Conservation (phyloP, 2,888 invertebrate species). For the Oconnorella tubifera region DNA sequence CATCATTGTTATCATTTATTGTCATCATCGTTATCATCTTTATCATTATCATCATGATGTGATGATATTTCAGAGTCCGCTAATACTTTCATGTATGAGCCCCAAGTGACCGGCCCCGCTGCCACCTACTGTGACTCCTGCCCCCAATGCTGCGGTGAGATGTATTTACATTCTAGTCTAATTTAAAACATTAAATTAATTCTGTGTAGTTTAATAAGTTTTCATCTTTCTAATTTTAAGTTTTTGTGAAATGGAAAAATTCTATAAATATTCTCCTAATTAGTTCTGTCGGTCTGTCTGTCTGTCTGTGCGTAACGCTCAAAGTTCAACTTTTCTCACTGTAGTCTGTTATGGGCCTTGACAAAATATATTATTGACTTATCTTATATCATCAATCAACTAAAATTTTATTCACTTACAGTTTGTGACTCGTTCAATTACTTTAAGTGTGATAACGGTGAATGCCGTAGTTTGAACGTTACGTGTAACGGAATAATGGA, state of each 20-base stretch:
- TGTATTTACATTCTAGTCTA: no score
- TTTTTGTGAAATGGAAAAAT: no score
- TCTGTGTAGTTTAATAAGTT: no score
- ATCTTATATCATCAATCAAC: neutral
- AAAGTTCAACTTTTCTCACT: neutral
- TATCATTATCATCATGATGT: neutral
- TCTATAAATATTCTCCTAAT: no score
- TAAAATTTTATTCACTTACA: neutral
- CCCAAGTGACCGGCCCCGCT: neutral
- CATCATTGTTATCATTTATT: no score
- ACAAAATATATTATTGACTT: no score
- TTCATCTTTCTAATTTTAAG: no score
- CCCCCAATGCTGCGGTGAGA: neutral
- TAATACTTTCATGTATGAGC: neutral
- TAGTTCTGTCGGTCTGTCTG: slow-evolving; percentile 1
- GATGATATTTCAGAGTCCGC: neutral
- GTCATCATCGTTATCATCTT: no score
- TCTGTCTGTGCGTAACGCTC: neutral
- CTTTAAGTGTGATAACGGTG: neutral
- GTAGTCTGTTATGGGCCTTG: no score
- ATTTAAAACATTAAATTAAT: no score
- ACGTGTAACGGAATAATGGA: neutral
- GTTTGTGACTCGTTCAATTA: neutral
- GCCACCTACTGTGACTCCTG: neutral
- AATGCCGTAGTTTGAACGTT: neutral